A percentile compares a stretch with the other conserved stretches of the same genome.
phyloP scores from a whole-genome alignment of 2,113 vertebrate species.

The Lipophrys pholis region DNA sequence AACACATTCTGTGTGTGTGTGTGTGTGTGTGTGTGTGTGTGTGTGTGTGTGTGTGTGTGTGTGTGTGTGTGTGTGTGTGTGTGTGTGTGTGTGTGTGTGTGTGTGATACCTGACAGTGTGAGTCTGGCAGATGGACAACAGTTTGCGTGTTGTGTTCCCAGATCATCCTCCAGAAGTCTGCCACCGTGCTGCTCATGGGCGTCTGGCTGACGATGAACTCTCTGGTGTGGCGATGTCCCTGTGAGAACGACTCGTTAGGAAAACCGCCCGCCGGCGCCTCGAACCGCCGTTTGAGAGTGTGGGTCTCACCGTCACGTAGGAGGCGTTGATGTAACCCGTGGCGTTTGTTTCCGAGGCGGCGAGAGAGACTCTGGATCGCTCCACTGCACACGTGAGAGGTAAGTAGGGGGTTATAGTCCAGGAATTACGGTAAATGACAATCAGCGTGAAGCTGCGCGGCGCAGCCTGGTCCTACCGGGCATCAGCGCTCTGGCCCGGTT shows the following conservation, averaged over 20 bases:
- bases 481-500: constrained; percentile 93
- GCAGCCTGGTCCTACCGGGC: constrained; percentile 85
- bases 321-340: constrained; percentile 96
- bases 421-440: background rate
- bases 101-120: constrained; percentile 86
- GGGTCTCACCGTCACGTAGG: constrained; percentile 94
- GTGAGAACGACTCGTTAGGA: background rate
- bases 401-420: background rate
- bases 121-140: constrained; percentile 90
- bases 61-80: background rate
- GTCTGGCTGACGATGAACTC: constrained; percentile 96
- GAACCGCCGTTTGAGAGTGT: no score
- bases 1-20: no score
- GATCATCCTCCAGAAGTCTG: constrained; percentile 98
- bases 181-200: constrained; percentile 91
- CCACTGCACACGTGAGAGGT: constrained; percentile 88
- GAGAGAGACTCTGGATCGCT: constrained; percentile 93
- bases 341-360: constrained; percentile 86
- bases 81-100: constrained; percentile 1
- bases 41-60: background rate
- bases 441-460: no score
- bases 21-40: no score
- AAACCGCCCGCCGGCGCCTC: background rate
- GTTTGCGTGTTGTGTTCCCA: constrained; percentile 93
- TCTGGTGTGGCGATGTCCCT: constrained; percentile 91